Base-by-base conservation (phyloP, 2,113 vertebrate species). In the Cairina moschata region DNA sequence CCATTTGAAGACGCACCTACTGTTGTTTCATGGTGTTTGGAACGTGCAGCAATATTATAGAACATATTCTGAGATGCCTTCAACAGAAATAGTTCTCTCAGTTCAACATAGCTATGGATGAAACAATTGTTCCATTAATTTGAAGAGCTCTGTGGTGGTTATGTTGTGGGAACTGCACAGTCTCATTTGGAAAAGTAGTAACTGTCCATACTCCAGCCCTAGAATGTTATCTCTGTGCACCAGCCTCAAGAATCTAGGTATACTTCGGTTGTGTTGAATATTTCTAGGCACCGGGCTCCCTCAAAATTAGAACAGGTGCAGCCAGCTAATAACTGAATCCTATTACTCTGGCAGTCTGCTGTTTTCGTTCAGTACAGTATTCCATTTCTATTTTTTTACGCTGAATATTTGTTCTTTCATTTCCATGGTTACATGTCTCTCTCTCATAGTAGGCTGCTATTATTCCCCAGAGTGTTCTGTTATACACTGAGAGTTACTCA, bases 401-500 rank as follows among this genome's bases (percentile, higher is more conserved):
- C 34, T 8, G 80, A 82, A 68, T 74, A 38, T 95, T 94, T 90
- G 40, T 62, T 83, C 78, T 88, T 59, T 85, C 42, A 54, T 89
- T 95, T 63, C 80, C 63, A 86, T 82, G 69, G 94, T 91, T 94
- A 94, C 81, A 1, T 44, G 26, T 23, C 6, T 75, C 17, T 80
- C 68, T 89, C 54, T 25, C n/a, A 48, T 87, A 84, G 60, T 69
- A 83, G 88, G 54, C 74, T 94, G 58, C 88, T 94, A 60, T 93
- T 86, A 34, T 69, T 95, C 69, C 78, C 54, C 80, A 5, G 68
- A 88, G 63, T 89, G 74, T 83, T 91, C 54, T 88, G 55, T 32
- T 88, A 67, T 59, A 71, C 40, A 17, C 40, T 16, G 4, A 62
- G 14, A 62, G 14, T 79, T 85, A 56, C 80, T 59, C 55, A 11